phyloP scores from a whole-genome alignment of 2,797 vertebrate genomes.

The Zalophus californianus region DNA sequence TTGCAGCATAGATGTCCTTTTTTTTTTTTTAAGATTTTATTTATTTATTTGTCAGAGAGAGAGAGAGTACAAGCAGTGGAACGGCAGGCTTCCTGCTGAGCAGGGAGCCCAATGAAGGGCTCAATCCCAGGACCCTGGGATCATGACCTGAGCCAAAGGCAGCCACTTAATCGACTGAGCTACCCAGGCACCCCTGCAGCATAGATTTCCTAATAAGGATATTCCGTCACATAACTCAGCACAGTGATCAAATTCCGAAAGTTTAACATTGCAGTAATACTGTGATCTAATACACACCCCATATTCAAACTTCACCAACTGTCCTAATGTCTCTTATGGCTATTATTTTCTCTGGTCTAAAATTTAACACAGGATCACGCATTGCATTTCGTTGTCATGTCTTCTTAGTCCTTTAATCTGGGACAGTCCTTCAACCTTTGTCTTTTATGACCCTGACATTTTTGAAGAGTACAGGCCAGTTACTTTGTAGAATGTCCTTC shows the following conservation, averaged over 20 bases:
- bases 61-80: too few relatives aligned
- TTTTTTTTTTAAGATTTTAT: too few relatives aligned
- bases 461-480: conserved; percentile 9
- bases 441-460: conserved; percentile 22
- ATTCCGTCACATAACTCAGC: background rate
- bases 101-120: too few relatives aligned
- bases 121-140: too few relatives aligned
- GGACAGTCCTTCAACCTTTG: conserved; percentile 1
- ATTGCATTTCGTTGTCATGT: background rate
- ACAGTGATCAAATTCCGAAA: background rate
- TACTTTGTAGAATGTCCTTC: conserved; percentile 40
- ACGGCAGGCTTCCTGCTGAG: too few relatives aligned
- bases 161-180: too few relatives aligned
- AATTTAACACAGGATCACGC: background rate
- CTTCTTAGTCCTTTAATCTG: conserved; percentile 12
- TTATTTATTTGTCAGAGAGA: too few relatives aligned
- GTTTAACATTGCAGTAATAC: background rate
- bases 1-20: background rate
- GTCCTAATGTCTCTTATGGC: background rate
- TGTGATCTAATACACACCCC: background rate
- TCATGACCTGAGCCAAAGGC: too few relatives aligned
- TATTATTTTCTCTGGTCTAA: background rate
- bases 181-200: background rate
- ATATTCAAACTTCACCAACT: background rate
- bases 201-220: background rate